A percentile compares a stretch with the other conserved stretches of the same genome.
Conservation (phyloP, 92 coral and sea anemone genomes). For the Phenganax stokvisi region DNA sequence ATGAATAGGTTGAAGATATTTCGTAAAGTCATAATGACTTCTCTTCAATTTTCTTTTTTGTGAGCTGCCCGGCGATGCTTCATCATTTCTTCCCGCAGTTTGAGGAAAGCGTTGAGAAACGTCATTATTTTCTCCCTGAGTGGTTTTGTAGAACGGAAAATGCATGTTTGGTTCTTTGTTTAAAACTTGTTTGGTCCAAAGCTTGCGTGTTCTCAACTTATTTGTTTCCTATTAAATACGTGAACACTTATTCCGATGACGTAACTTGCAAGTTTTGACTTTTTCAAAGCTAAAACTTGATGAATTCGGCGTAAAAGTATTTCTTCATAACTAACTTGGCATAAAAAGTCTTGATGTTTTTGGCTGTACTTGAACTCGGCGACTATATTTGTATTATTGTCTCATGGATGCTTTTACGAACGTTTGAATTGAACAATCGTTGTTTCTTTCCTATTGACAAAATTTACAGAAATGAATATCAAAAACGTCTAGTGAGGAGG, state of each 20-base stretch:
- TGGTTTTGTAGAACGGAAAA: slow-evolving; percentile 14
- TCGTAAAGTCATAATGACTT: neutral
- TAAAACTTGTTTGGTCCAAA: neutral
- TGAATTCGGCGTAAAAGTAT: too few species aligned
- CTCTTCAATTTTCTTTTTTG: neutral
- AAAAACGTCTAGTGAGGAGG: too few species aligned
- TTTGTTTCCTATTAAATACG: neutral
- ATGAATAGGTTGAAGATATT: neutral
- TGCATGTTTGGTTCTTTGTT: slow-evolving; percentile 10
- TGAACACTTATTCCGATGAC: neutral
- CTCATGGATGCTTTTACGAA: too few species aligned
- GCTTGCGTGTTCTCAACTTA: neutral
- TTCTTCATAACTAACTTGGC: too few species aligned
- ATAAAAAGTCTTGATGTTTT: too few species aligned
- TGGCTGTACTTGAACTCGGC: too few species aligned
- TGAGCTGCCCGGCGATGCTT: neutral
- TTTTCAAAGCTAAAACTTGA: too few species aligned
- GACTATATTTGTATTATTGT: too few species aligned
- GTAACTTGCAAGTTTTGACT: neutral
- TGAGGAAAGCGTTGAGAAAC: slow-evolving; percentile 1
- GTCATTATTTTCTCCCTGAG: neutral
- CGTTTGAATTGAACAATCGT: too few species aligned
- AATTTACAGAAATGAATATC: too few species aligned
- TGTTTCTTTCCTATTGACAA: too few species aligned
- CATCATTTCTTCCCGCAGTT: neutral